Percentiles rank a stretch among this genome's conserved stretches.
Conservation (phyloP, 2,797 vertebrate genomes). For the Rhabdomys pumilio region DNA sequence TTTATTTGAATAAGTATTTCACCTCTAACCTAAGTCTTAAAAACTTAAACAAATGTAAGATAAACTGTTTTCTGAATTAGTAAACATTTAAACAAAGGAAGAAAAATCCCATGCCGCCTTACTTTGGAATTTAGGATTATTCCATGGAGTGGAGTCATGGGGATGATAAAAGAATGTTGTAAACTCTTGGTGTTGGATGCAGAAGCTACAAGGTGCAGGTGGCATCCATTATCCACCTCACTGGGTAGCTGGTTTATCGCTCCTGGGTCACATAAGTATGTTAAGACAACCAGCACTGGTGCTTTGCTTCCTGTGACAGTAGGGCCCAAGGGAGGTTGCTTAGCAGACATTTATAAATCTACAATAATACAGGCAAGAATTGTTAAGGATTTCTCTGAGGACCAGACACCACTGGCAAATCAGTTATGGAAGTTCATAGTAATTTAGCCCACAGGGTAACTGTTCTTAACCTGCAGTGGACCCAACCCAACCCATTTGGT, state of each 20-base stretch:
- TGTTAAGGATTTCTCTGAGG: not conserved
- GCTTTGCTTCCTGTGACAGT: slow-evolving; percentile 57
- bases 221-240: not conserved
- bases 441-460: not conserved
- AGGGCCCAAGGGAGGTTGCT: not conserved
- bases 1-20: slow-evolving; percentile 76
- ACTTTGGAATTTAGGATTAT: slow-evolving; percentile 32
- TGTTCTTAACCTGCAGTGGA: not conserved
- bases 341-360: slow-evolving; percentile 52
- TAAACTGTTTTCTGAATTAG: slow-evolving; percentile 64
- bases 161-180: not conserved
- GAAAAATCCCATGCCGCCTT: not conserved
- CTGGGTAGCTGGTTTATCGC: not conserved
- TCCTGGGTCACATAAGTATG: not conserved
- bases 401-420: not conserved
- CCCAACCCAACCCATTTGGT: not conserved
- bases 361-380: not conserved
- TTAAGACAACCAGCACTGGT: slow-evolving; percentile 22
- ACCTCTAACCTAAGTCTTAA: slow-evolving; percentile 74
- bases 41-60: slow-evolving; percentile 76
- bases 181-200: not conserved
- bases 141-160: slow-evolving; percentile 7
- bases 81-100: not conserved
- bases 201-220: not conserved
- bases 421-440: not conserved